Conservation (phyloP, 1,140 invertebrate species). For the Drosophila kikkawai region DNA sequence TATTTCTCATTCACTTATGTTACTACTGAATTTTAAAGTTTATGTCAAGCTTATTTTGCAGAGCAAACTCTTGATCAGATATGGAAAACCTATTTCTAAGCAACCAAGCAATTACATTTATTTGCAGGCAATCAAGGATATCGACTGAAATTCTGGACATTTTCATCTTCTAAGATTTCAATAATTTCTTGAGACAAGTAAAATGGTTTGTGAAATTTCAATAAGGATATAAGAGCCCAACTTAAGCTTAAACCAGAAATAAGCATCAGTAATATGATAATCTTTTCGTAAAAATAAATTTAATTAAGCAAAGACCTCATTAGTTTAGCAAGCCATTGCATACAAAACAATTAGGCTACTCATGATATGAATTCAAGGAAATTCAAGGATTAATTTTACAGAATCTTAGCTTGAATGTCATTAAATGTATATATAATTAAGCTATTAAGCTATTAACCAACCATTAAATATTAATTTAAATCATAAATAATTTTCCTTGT, state of each 20-base stretch:
- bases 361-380: background rate
- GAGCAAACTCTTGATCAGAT: background rate
- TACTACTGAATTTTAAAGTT: slow-evolving; percentile 1
- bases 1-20: background rate
- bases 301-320: background rate
- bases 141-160: background rate
- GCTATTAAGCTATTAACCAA: no score
- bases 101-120: slow-evolving; percentile 1
- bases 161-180: no score
- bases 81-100: background rate
- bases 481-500: background rate
- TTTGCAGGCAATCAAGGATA: background rate
- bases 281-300: background rate
- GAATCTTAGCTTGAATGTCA: no score
- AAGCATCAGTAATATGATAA: background rate
- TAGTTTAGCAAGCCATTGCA: background rate
- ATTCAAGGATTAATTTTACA: no score
- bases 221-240: background rate
- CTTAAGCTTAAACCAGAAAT: background rate
- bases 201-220: background rate
- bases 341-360: background rate
- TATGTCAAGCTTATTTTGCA: background rate
- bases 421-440: background rate
- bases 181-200: background rate
- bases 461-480: background rate